Evolutionary conservation across 2,113 vertebrate species (phyloP), one percentile per base, ranked within the genome.

Genomic region (Planiliza haematocheilus): DNA sequence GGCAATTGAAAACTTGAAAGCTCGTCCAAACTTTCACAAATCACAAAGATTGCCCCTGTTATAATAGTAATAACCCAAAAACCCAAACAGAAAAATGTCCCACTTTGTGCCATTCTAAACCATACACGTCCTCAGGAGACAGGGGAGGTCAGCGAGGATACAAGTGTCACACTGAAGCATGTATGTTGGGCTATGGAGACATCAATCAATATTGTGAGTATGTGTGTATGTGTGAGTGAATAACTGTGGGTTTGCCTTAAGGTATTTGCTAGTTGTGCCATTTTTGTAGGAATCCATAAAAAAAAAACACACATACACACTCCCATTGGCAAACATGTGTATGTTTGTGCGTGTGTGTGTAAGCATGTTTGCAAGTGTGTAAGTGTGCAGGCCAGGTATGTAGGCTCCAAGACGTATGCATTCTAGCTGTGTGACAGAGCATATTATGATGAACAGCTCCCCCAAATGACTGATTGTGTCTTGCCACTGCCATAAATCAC

Each of bases 361-460:
- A 17, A 73, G 50, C 55, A 30, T 64, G 69, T 67, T 72, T 77
- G 71, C 17, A 45, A n/a, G n/a, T n/a, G n/a, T 30, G 37, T 42
- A 4, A 48, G 18, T 60, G 59, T 71, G 70, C 53, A 39, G 24
- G 24, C 24, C 49, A 59, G 58, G 65, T 87, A 70, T 85, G 62
- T 57, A 71, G 36, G 57, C 62, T 85, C 71, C 39, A 64, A 69
- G 85, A 85, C 78, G 81, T 70, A 87, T 91, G 84, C 70, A 84
- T 88, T 84, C 74, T 75, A 58, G 70, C 56, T 63, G 77, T 81
- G 81, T 86, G 88, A 88, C 83, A 77, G 84, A 74, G 65, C 77
- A 86, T 81, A 86, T 89, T 89, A 86, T 90, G 89, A 92, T 81
- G 86, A 90, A 92, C 89, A 90, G 80, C 83, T 86, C 76, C 52